These are phyloP conservation scores for Hestina assimilis DNA, from an alignment of 1,140 invertebrate genomes.

Conservation along the genomic window DNA sequence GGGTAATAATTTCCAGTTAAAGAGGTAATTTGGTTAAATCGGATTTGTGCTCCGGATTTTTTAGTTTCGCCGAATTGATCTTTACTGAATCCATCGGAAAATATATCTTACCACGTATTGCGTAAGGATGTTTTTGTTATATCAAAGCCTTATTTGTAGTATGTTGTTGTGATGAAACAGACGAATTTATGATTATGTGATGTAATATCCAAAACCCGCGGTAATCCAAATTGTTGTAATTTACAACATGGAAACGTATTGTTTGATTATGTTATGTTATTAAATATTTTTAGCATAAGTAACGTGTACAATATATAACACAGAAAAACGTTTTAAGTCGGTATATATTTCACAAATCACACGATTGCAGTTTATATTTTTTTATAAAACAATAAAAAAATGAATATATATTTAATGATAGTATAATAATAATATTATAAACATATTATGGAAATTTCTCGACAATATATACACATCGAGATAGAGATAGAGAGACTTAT, in stretches of 20 bases:
- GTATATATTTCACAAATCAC: too few relatives aligned
- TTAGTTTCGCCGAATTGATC: constrained; percentile 19
- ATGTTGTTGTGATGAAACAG: not conserved
- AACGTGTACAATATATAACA: too few relatives aligned
- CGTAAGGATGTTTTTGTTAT: not conserved
- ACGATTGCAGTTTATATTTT: too few relatives aligned
- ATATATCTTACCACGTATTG: not conserved
- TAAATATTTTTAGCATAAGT: not conserved
- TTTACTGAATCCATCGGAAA: not conserved
- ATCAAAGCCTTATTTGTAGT: not conserved
- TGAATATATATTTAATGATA: too few relatives aligned
- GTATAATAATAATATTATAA: too few relatives aligned
- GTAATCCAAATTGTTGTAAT: constrained; percentile 13
- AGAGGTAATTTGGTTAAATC: constrained; percentile 43
- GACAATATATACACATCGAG: too few relatives aligned
- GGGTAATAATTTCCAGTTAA: constrained; percentile 52
- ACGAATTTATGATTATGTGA: constrained; percentile 24
- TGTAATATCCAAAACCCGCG: constrained; percentile 1
- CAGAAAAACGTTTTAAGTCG: too few relatives aligned
- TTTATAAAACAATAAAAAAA: too few relatives aligned
- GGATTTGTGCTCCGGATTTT: constrained; percentile 53
- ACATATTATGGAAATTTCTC: too few relatives aligned
- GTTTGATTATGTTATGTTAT: not conserved
- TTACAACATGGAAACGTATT: constrained; percentile 4
- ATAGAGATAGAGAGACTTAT: too few relatives aligned